phyloP scores from a whole-genome alignment of 2,113 vertebrate genomes.

The Candoia aspera region DNA sequence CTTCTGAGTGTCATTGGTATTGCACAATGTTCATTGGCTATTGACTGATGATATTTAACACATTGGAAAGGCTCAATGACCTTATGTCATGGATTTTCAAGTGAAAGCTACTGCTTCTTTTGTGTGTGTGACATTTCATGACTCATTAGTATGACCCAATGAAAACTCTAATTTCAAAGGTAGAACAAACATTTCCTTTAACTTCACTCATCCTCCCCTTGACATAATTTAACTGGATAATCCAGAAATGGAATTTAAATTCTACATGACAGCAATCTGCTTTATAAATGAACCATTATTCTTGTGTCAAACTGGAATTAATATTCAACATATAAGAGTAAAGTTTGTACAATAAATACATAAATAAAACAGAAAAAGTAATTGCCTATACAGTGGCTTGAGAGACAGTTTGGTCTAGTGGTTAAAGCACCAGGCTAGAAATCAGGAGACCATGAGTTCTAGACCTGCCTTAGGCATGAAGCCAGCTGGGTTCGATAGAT shows the following conservation, averaged over 20 bases:
- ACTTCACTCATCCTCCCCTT: too few species aligned
- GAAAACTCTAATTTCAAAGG: not conserved
- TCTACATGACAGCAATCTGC: not conserved
- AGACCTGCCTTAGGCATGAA: too few species aligned
- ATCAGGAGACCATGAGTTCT: too few species aligned
- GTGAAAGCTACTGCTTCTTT: not conserved
- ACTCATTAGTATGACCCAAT: not conserved
- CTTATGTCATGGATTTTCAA: not conserved
- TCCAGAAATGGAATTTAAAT: not conserved
- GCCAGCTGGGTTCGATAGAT: not conserved
- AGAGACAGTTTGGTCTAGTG: too few species aligned
- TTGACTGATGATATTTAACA: conserved; percentile 31
- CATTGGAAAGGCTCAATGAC: conserved; percentile 18
- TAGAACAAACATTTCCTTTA: not conserved
- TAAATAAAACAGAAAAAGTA: not conserved
- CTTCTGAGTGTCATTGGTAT: not conserved
- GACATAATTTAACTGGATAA: not conserved
- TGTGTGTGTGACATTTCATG: not conserved
- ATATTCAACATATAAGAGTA: not conserved
- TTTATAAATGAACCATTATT: not conserved
- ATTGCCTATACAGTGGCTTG: not conserved
- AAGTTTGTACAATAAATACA: not conserved
- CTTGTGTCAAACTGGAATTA: not conserved
- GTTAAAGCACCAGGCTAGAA: too few species aligned
- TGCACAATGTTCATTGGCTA: conserved; percentile 21